These are phyloP conservation scores for Netelia melanura DNA, from an alignment of 2,888 invertebrate species.

Conservation along the genomic window DNA sequence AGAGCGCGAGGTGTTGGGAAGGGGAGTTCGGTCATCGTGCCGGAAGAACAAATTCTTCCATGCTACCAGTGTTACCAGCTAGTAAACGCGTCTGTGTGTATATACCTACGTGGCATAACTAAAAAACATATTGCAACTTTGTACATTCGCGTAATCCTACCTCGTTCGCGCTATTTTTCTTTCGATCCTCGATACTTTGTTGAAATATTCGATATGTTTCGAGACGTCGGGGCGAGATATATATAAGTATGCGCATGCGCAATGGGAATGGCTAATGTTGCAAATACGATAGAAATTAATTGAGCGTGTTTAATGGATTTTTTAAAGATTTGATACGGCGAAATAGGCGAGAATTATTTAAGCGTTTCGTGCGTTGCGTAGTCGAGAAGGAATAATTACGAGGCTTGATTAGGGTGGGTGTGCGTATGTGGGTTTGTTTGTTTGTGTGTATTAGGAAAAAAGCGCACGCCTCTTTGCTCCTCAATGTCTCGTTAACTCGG, in stretches of 20 bases:
- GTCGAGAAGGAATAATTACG: neutral
- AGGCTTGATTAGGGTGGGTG: neutral
- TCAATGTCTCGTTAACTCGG: constrained; percentile 53
- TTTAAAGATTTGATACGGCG: neutral
- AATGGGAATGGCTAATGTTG: constrained; percentile 20
- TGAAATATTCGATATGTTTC: constrained; percentile 28
- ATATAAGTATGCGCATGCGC: neutral
- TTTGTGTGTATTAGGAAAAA: constrained; percentile 9
- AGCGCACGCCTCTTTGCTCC: constrained; percentile 33
- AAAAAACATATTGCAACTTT: constrained; percentile 31
- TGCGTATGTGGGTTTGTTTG: neutral
- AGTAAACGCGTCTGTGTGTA: neutral
- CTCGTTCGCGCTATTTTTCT: constrained; percentile 28
- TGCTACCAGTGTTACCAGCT: neutral
- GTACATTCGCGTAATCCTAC: constrained; percentile 44
- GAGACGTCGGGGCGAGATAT: neutral
- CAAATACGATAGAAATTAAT: constrained; percentile 26
- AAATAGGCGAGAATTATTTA: neutral
- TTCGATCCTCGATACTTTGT: neutral
- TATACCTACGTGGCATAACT: neutral
- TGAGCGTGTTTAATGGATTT: constrained; percentile 19
- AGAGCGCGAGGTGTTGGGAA: constrained; percentile 1
- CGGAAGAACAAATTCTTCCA: constrained; percentile 67
- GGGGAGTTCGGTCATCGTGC: constrained; percentile 51
- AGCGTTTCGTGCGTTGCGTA: constrained; percentile 6